Evolutionary conservation across 2,113 vertebrate genomes (phyloP).

Genomic region (Tyto alba): DNA sequence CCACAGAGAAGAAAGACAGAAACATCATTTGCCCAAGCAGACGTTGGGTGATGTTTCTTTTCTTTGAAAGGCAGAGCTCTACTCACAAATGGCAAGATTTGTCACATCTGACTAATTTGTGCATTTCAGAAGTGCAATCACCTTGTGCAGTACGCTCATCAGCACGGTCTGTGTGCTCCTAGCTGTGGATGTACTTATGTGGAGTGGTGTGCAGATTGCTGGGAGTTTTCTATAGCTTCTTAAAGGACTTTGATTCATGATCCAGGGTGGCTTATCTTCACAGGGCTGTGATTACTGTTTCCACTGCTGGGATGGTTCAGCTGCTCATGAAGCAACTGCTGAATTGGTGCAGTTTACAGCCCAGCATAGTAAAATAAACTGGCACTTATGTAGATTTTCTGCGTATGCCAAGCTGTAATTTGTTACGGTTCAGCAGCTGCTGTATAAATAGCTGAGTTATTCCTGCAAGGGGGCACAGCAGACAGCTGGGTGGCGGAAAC

Average conservation of each 20-base stretch:
- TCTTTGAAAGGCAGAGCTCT: background rate
- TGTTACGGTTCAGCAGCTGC: conserved; percentile 52
- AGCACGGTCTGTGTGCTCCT: background rate
- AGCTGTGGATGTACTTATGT: background rate
- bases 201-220: background rate
- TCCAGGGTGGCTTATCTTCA: conserved; percentile 39
- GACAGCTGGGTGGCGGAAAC: conserved; percentile 49
- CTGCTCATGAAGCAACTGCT: conserved; percentile 20
- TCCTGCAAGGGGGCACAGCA: conserved; percentile 37
- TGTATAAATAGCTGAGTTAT: conserved; percentile 53
- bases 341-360: conserved; percentile 15
- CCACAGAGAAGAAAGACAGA: background rate
- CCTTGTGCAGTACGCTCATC: rapidly evolving
- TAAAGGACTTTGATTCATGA: conserved; percentile 60
- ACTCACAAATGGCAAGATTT: background rate
- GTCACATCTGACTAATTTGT: background rate
- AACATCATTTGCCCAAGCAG: background rate
- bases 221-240: background rate
- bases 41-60: rapidly evolving
- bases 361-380: background rate
- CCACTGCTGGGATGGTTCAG: background rate
- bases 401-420: conserved; percentile 48
- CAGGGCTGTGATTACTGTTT: background rate
- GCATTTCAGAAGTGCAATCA: background rate
- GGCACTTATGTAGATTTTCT: conserved; percentile 15